A percentile compares a stretch with the other conserved stretches of the same genome.
These are phyloP conservation scores for Plumapathes pennacea DNA, from an alignment of 92 coral and sea anemone genomes.

Conservation along the genomic window DNA sequence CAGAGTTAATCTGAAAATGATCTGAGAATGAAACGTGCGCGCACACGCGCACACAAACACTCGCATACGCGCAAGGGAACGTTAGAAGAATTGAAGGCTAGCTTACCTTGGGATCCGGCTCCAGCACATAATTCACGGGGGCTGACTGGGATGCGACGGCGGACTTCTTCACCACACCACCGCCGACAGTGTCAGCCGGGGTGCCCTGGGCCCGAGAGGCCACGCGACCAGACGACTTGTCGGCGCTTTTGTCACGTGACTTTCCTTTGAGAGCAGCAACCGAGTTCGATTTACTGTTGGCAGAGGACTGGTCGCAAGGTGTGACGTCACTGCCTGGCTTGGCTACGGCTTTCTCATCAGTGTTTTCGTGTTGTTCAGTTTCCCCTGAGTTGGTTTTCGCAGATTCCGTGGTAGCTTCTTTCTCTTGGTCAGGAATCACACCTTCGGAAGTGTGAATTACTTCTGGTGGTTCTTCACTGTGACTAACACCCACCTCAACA, in stretches of 20 bases:
- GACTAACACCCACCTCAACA: too few species aligned
- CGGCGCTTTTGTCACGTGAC: slow-evolving; percentile 44
- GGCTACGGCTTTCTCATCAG: background rate
- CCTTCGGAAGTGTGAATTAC: too few species aligned
- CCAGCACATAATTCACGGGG: slow-evolving; percentile 36
- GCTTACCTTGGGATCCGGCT: slow-evolving; percentile 78
- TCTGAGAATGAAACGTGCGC: too few species aligned
- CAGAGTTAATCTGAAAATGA: background rate
- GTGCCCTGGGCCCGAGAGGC: slow-evolving; percentile 19
- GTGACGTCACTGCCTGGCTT: too few species aligned
- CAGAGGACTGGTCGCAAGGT: slow-evolving; percentile 7
- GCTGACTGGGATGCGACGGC: slow-evolving; percentile 26
- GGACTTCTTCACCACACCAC: slow-evolving; percentile 25
- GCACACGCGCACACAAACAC: too few species aligned
- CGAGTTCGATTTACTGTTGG: background rate
- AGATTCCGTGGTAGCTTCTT: too few species aligned
- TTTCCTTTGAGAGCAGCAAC: slow-evolving; percentile 25
- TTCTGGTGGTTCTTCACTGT: too few species aligned
- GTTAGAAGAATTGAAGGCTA: too few species aligned
- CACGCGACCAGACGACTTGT: slow-evolving; percentile 12
- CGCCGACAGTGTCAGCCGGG: slow-evolving; percentile 11
- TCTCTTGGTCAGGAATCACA: too few species aligned
- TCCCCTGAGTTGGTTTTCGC: background rate
- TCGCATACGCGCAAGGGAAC: too few species aligned
- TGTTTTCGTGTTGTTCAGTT: slow-evolving; percentile 9